Evolutionary conservation across 2,113 vertebrate species (phyloP), one percentile per base, ranked within the genome.

Genomic region (Ceratotherium simum): DNA sequence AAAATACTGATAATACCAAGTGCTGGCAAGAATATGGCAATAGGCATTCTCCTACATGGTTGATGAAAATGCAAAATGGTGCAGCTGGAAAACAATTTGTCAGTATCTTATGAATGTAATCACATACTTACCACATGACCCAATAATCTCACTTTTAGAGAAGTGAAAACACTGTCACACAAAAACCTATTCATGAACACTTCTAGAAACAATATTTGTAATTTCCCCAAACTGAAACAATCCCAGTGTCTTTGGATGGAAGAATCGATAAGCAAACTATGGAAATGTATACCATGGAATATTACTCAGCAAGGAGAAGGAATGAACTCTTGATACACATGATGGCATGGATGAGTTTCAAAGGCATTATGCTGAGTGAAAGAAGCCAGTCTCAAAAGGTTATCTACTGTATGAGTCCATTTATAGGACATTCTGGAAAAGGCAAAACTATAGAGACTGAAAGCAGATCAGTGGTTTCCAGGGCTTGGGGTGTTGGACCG

Each of bases 291-390:
- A 11, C 46, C 1, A 0, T 8, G 20, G 39, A 48, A 25, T n/a
- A 48, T n/a, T 36, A 31, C 21, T 75, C 25, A 67, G 12, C 16
- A 23, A 25, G 48, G 2, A 65, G 67, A 86, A 91, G 11, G n/a
- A 36, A 54, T 5, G 31, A 29, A 21, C 79, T 60, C 13, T 29
- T 2, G 6, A 65, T 14, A 73, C 2, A 20, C 23, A 20, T 0
- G 2, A 14, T 6, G n/a, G 51, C 6, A 2, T 8, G 29, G 25
- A 17, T n/a, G 29, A 54, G 70, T 42, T 70, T 67, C 89, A 64
- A 56, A 90, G 65, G 14, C 27, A 48, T 84, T 7, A 27, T 1
- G 10, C 14, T 73, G 25, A 75, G 65, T 70, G 17, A 33, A 70
- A 83, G 58, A 80, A 79, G 27, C 25, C 25, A 64, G 46, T 27